Base-by-base conservation (phyloP, 2,888 invertebrate species). In the Corythucha ciliata region DNA sequence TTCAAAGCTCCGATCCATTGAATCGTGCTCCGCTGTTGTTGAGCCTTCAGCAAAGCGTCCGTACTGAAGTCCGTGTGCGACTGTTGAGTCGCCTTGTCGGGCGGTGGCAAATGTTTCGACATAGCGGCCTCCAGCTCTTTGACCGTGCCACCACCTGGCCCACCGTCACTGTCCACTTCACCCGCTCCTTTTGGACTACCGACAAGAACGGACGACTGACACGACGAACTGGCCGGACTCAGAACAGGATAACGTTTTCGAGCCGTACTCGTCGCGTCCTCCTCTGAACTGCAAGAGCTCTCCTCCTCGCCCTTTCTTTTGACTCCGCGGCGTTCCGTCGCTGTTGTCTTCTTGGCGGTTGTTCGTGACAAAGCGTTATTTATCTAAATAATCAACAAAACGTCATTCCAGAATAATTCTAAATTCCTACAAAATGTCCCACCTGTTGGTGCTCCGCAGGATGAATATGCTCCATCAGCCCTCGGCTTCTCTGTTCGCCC, bases 101-200 rank as follows among this genome's bases (percentile, higher is more conserved):
- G 58, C 3, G 69, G 66, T 0, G 87, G 87, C 52, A 94, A 72
- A 71, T 93, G 93, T 65, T 92, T 92, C 18, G 93, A 92, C 93
- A 94, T 94, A 39, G 90, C 93, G 65, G 92, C 90, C 68, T 94
- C 93, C 60, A 94, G 72, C 63, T 93, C 92, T 69, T 91, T 89
- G 0, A 91, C 90, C 1, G 89, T 85, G 1, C 72, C 66, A 5
- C 69, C 68, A 5, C 69, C 68, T 1, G 61, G 63, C 0, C 62
- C 64, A 53, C 59, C 56, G n/a, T 58, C 60, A 14, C 56, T 57
- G 42, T 55, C 56, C 29, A 59, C 61, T 25, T 58, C 60, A 36
- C 54, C 57, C 20, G 52, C 56, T 24, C 56, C 54, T 52, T 62
- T 62, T 7, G 64, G 68, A 67, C 68, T 46, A 64, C 63, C 10